Conservation (phyloP, 1,140 invertebrate species). For the Muscidifurax raptorellus region DNA sequence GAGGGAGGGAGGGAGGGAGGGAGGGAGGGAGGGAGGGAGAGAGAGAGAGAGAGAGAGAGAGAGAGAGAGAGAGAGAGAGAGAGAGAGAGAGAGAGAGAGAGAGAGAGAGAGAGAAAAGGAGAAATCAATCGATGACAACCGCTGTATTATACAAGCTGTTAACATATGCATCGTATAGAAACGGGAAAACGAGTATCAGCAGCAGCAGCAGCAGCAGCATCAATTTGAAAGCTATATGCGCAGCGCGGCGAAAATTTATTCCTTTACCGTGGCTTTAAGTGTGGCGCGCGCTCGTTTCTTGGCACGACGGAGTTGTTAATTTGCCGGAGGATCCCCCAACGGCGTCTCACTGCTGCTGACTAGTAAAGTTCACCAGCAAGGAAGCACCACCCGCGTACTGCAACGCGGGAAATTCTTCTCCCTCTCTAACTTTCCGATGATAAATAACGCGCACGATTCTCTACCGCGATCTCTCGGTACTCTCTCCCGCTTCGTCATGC, state of each 20-base stretch:
- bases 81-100: not conserved
- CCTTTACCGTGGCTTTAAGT: not conserved
- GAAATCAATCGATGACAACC: not conserved
- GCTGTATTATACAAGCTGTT: not conserved
- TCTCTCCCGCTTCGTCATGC: not conserved
- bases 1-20: not conserved
- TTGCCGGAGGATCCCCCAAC: not conserved
- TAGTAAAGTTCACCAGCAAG: slow-evolving; percentile 1
- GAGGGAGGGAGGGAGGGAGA: too few species aligned
- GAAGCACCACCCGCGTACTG: too few species aligned
- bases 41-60: not conserved
- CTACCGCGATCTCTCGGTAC: not conserved
- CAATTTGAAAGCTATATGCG: too few species aligned
- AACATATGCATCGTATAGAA: not conserved
- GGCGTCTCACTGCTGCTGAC: not conserved
- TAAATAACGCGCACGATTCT: not conserved
- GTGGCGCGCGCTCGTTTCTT: not conserved
- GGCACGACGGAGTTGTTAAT: slow-evolving; percentile 14
- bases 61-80: not conserved
- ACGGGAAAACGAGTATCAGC: not conserved
- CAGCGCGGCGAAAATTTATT: slow-evolving; percentile 1
- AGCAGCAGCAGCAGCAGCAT: too few species aligned
- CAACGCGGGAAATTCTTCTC: not conserved
- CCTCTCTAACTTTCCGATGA: slow-evolving; percentile 4
- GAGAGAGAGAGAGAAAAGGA: not conserved